These are phyloP conservation scores for Drosophila ananassae DNA, from an alignment of 1,140 invertebrate genomes.

Conservation along the genomic window DNA sequence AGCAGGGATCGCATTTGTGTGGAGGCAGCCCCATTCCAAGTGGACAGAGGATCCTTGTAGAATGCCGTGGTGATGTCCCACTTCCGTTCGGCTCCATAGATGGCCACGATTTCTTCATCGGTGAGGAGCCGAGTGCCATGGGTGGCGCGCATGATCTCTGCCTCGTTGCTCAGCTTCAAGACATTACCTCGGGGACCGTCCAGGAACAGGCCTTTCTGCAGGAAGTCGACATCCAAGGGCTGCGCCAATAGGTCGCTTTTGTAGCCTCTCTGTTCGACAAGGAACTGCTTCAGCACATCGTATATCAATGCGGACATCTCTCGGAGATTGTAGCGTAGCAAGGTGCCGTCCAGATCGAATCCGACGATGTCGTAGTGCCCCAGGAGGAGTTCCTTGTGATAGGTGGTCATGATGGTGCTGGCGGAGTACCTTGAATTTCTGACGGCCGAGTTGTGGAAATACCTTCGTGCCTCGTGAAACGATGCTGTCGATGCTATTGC, in stretches of 20 bases:
- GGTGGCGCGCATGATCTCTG: constrained; percentile 87
- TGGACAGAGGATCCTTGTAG: constrained; percentile 85
- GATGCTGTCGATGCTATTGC: constrained; percentile 10
- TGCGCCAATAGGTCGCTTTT: constrained; percentile 85
- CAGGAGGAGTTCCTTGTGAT: constrained; percentile 84
- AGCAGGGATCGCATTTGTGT: constrained; percentile 88
- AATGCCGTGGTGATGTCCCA: constrained; percentile 87
- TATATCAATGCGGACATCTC: constrained; percentile 87
- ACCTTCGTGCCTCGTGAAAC: constrained; percentile 1
- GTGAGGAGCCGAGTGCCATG: constrained; percentile 89
- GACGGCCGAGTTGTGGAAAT: constrained; percentile 8
- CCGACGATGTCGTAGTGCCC: constrained; percentile 91
- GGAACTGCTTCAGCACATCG: constrained; percentile 86
- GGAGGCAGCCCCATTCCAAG: constrained; percentile 87
- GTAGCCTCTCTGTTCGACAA: constrained; percentile 88
- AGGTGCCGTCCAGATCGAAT: constrained; percentile 92
- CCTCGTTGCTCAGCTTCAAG: constrained; percentile 87
- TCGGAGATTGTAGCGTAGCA: constrained; percentile 88
- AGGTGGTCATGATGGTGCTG: constrained; percentile 73
- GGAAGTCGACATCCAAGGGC: constrained; percentile 86
- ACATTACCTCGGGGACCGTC: constrained; percentile 91
- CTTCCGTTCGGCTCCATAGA: constrained; percentile 87
- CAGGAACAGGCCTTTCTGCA: constrained; percentile 91
- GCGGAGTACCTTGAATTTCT: constrained; percentile 70
- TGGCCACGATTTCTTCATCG: constrained; percentile 86